These are phyloP conservation scores for Corynorhinus townsendii DNA, from an alignment of 2,113 vertebrate species.

Conservation along the genomic window DNA sequence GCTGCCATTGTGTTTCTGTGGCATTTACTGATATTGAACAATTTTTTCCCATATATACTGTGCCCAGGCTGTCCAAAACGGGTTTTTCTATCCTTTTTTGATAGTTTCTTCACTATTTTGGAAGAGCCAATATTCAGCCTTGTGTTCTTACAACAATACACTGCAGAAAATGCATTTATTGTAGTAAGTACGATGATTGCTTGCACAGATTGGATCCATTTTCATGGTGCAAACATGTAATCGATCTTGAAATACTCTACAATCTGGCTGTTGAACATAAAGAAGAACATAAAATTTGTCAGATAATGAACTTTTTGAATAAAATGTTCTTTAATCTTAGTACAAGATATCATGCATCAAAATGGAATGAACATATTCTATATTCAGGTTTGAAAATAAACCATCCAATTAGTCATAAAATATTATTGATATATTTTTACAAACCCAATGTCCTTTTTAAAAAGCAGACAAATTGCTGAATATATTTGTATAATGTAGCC, in stretches of 20 bases:
- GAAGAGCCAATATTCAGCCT: neutral
- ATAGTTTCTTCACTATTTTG: neutral
- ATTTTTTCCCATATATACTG: neutral
- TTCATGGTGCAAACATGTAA: neutral
- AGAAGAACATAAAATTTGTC: neutral
- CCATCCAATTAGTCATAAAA: neutral
- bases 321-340: neutral
- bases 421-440: neutral
- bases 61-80: neutral
- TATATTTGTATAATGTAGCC: neutral
- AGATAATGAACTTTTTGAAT: neutral
- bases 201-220: neutral
- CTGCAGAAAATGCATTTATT: constrained; percentile 42
- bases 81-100: neutral
- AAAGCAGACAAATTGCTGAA: neutral
- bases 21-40: neutral
- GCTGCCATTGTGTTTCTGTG: neutral
- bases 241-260: rapidly evolving
- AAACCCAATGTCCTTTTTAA: neutral
- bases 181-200: neutral
- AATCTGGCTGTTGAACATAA: neutral
- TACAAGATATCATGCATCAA: neutral
- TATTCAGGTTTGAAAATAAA: neutral
- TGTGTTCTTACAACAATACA: neutral
- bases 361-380: neutral